phyloP scores from a whole-genome alignment of 2,888 invertebrate species.

The Drosophila mettleri region DNA sequence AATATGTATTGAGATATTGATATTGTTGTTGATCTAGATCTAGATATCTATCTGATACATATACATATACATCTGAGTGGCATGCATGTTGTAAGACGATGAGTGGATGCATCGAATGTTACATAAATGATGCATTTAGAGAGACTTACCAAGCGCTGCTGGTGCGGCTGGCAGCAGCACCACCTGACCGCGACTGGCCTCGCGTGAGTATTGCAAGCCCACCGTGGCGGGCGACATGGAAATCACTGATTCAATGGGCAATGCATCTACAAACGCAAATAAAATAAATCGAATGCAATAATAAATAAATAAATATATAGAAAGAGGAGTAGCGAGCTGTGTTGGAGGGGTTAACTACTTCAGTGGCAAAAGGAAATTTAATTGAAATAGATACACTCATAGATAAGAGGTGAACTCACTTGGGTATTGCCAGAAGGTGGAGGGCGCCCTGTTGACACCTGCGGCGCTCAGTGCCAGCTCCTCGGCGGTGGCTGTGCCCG shows the following conservation, averaged over 20 bases:
- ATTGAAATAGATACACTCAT: background rate
- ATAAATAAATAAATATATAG: conserved; percentile 40
- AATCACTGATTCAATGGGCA: conserved; percentile 91
- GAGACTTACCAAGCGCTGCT: conserved; percentile 86
- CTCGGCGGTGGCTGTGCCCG: conserved; percentile 75
- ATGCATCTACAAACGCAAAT: conserved; percentile 86
- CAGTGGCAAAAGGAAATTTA: background rate
- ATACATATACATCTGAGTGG: background rate
- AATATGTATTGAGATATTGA: background rate
- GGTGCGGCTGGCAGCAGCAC: conserved; percentile 91
- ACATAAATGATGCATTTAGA: conserved; percentile 18
- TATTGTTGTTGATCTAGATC: background rate
- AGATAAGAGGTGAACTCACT: conserved; percentile 86
- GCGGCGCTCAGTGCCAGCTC: conserved; percentile 80
- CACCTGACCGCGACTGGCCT: conserved; percentile 93
- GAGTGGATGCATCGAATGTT: conserved; percentile 11
- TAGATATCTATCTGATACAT: background rate
- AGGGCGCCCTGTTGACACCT: conserved; percentile 79
- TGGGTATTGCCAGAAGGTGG: conserved; percentile 92
- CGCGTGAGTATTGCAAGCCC: conserved; percentile 94
- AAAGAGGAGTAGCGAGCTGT: conserved; percentile 9
- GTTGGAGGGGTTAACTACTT: conserved; percentile 17
- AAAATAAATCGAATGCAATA: conserved; percentile 25
- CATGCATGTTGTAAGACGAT: conserved; percentile 22
- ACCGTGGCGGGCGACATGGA: conserved; percentile 90